These are phyloP conservation scores for Cecropterus lyciades DNA, from an alignment of 1,140 invertebrate genomes.

Conservation along the genomic window DNA sequence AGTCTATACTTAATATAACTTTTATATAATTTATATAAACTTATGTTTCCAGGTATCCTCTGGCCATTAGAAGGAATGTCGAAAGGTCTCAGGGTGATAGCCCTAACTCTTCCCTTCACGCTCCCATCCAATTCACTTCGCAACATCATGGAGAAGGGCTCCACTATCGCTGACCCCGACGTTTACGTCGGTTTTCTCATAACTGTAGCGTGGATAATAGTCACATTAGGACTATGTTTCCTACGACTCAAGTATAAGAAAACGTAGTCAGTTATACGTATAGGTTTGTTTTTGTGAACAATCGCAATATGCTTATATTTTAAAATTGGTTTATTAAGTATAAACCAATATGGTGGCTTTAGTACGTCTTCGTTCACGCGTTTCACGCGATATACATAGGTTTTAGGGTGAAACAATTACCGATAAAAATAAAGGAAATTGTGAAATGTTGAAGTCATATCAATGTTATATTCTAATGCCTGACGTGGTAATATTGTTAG, in stretches of 20 bases:
- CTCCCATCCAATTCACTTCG: slow-evolving; percentile 87
- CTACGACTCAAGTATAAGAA: slow-evolving; percentile 64
- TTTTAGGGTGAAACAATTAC: too few species aligned
- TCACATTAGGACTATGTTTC: slow-evolving; percentile 60
- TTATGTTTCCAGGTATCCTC: slow-evolving; percentile 88
- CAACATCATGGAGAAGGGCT: slow-evolving; percentile 87
- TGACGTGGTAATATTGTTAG: too few species aligned
- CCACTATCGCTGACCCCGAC: slow-evolving; percentile 79
- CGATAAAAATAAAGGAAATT: too few species aligned
- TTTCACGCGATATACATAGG: too few species aligned
- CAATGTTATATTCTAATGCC: too few species aligned
- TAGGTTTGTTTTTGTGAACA: not conserved
- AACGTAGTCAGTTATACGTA: slow-evolving; percentile 52
- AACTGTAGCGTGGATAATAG: slow-evolving; percentile 84
- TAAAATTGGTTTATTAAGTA: too few species aligned
- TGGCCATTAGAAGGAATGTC: slow-evolving; percentile 95
- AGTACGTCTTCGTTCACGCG: too few species aligned
- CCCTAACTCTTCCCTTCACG: slow-evolving; percentile 87
- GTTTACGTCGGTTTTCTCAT: slow-evolving; percentile 87
- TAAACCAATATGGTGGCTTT: too few species aligned
- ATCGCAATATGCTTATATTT: not conserved
- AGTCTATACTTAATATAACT: too few species aligned
- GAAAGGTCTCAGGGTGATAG: slow-evolving; percentile 82
- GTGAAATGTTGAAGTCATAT: too few species aligned
- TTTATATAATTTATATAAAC: too few species aligned